Base-by-base conservation (phyloP, 2,797 vertebrate species). In the Notoglanidium macrostoma region DNA sequence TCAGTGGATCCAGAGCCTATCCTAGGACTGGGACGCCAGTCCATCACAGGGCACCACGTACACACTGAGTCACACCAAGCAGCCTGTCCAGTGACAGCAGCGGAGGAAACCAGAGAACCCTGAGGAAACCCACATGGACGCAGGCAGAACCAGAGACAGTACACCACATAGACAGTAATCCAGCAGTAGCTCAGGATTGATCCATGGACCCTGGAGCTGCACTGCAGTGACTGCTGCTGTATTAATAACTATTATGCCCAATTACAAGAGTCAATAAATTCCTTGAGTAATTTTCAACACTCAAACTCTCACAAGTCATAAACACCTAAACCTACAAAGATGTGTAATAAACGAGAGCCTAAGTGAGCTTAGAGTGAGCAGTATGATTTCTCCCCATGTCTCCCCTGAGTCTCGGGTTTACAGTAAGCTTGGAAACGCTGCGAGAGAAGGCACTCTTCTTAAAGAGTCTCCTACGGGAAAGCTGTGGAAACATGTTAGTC, bases 401-500 rank as follows among this genome's bases (percentile, higher is more conserved):
- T 88, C 85, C 87, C 85, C 55, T 61, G 87, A 61, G 87, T 87
- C 83, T 90, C n/a, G 0, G 68, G 68, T 87, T 92, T 89, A 89
- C 91, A 86, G 91, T 91, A 92, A 92, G 72, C 68, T 46, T 88
- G 72, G 35, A 65, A 89, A 76, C 29, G 67, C 59, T 85, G 77
- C 77, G 85, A 84, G 79, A 83, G 86, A 87, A 89, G 29, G 68
- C 88, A 73, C 72, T 73, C 46, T 61, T 88, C 76, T 88, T 84
- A 87, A 70, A 85, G 83, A 68, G 80, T 72, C 77, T 88, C 89
- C 88, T 86, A 86, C 81, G 87, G 87, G 87, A 90, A 83, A 83
- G 67, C 77, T 21, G 76, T 67, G 72, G 87, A 92, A 88, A 89
- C 87, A 85, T 90, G 85, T 88, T 90, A 89, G 85, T 90, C 92